These are phyloP conservation scores for Eurystomus gularis DNA, from an alignment of 2,113 vertebrate genomes.

Conservation along the genomic window DNA sequence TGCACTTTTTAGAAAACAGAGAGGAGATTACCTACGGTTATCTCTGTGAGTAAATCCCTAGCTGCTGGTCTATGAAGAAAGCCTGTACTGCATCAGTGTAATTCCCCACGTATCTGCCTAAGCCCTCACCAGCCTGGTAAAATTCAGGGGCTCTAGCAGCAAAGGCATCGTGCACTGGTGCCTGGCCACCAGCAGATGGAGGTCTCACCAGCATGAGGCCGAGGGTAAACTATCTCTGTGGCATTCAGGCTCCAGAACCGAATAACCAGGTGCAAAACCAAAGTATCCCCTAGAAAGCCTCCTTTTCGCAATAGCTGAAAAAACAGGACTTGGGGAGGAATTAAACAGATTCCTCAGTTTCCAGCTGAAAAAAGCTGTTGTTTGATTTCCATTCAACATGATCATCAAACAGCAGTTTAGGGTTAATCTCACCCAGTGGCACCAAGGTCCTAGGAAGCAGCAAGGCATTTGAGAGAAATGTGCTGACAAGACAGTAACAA, in stretches of 20 bases:
- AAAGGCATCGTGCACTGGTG: not conserved
- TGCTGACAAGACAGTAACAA: constrained; percentile 29
- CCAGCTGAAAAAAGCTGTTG: not conserved
- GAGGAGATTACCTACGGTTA: not conserved
- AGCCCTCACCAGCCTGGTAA: not conserved
- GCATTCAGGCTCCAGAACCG: not conserved
- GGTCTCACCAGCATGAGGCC: not conserved
- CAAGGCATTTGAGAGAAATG: not conserved
- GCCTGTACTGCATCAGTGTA: not conserved
- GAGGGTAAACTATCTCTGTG: not conserved
- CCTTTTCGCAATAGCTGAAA: not conserved
- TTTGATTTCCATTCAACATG: constrained; percentile 1
- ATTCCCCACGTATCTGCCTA: not conserved
- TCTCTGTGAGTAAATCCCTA: not conserved
- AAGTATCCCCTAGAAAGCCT: not conserved
- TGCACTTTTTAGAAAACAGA: not conserved
- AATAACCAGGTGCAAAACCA: not conserved
- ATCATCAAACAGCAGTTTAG: constrained; percentile 15
- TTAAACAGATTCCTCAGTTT: not conserved
- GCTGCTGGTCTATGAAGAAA: not conserved
- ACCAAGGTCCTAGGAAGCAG: constrained; percentile 25
- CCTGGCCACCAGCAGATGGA: constrained; percentile 39
- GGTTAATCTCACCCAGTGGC: not conserved
- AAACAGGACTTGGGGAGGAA: not conserved
- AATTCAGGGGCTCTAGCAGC: not conserved